These are phyloP conservation scores for Frankliniella fusca DNA, from an alignment of 2,888 invertebrate genomes.

Conservation along the genomic window DNA sequence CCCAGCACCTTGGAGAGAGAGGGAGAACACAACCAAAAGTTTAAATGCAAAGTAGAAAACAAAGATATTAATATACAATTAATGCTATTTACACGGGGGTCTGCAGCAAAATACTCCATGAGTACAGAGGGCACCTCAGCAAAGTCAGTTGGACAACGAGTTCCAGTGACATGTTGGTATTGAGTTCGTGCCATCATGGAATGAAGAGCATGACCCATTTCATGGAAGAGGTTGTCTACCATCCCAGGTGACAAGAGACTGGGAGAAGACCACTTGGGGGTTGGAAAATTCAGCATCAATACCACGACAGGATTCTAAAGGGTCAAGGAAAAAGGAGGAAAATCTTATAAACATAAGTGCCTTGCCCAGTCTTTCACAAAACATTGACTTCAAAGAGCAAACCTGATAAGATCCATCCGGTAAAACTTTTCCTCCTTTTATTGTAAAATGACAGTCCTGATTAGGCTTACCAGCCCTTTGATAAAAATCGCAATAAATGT, in stretches of 20 bases:
- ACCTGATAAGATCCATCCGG: constrained; percentile 79
- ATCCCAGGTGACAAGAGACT: constrained; percentile 76
- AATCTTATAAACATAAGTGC: neutral
- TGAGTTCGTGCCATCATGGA: constrained; percentile 94
- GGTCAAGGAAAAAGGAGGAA: constrained; percentile 28
- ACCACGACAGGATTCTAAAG: constrained; percentile 82
- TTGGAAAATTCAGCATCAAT: constrained; percentile 80
- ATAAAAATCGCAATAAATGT: constrained; percentile 96
- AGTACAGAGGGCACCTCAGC: constrained; percentile 98
- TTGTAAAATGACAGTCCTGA: constrained; percentile 99
- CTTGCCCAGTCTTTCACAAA: neutral
- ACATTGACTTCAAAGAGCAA: constrained; percentile 30
- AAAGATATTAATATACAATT: neutral
- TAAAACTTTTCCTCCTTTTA: constrained; percentile 81
- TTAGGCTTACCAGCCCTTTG: constrained; percentile 86
- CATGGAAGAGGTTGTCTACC: constrained; percentile 96
- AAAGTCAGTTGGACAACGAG: constrained; percentile 94
- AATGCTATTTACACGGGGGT: constrained; percentile 60
- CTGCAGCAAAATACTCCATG: constrained; percentile 95
- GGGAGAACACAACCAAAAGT: constrained; percentile 4
- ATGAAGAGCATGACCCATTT: constrained; percentile 98
- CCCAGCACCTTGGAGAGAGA: constrained; percentile 61
- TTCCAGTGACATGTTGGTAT: constrained; percentile 97
- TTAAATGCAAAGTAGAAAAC: neutral
- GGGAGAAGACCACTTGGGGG: constrained; percentile 69